A percentile compares a stretch with the other conserved stretches of the same genome.
These are phyloP conservation scores for Aegithalos caudatus DNA, from an alignment of 2,113 vertebrate genomes.

Conservation along the genomic window DNA sequence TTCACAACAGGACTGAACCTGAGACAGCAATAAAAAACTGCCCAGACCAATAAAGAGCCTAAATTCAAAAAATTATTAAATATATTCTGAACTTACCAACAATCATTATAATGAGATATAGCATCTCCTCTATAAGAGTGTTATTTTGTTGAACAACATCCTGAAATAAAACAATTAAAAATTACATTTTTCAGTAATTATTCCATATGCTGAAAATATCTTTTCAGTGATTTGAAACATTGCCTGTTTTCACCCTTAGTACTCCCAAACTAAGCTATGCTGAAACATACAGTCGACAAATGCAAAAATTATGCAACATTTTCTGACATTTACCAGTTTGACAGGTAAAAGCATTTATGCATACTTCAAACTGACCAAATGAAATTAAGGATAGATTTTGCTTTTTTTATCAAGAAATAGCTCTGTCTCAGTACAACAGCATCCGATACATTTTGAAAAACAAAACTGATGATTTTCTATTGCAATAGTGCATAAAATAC, in stretches of 20 bases:
- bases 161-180: constrained; percentile 66
- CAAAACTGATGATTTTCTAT: background rate
- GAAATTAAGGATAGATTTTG: background rate
- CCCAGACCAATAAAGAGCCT: background rate
- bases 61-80: background rate
- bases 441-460: background rate
- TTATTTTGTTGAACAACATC: constrained; percentile 95
- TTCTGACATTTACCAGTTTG: background rate
- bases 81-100: constrained; percentile 81
- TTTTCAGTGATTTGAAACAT: background rate
- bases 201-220: background rate
- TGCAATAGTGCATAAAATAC: constrained; percentile 60
- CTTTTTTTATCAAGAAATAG: background rate
- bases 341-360: background rate
- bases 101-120: constrained; percentile 96
- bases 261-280: background rate
- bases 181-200: background rate
- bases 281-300: background rate
- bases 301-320: background rate
- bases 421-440: background rate
- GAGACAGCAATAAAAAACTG: background rate
- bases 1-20: background rate
- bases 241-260: background rate
- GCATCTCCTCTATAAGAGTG: constrained; percentile 97
- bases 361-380: background rate